Percentiles rank a stretch among this genome's conserved stretches.
Conservation (phyloP, 2,113 vertebrate genomes). For the human (Homo sapiens) region GRCh38 chr3:174084501-174085000, state of each 20-base stretch:
- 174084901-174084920: neutral
- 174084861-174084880: neutral
- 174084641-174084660: constrained; percentile 19
- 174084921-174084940: neutral
- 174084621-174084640: neutral
- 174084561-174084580: constrained; percentile 8
- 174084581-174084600: neutral
- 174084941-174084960: neutral
- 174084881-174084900: neutral
- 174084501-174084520: neutral
- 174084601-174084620: constrained; percentile 16
- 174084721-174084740: constrained; percentile 55
- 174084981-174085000: neutral
- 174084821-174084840: neutral
- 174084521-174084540: constrained; percentile 10
- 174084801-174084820: neutral
- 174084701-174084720: constrained; percentile 39
- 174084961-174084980: neutral
- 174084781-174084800: constrained; percentile 57
- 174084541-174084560: neutral
- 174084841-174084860: constrained; percentile 38
- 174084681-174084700: constrained; percentile 47
- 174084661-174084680: neutral
- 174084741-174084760: constrained; percentile 50
- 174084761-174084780: constrained; percentile 55